These are phyloP conservation scores for Phalacrocorax aristotelis DNA, from an alignment of 2,113 vertebrate genomes.

Conservation along the genomic window DNA sequence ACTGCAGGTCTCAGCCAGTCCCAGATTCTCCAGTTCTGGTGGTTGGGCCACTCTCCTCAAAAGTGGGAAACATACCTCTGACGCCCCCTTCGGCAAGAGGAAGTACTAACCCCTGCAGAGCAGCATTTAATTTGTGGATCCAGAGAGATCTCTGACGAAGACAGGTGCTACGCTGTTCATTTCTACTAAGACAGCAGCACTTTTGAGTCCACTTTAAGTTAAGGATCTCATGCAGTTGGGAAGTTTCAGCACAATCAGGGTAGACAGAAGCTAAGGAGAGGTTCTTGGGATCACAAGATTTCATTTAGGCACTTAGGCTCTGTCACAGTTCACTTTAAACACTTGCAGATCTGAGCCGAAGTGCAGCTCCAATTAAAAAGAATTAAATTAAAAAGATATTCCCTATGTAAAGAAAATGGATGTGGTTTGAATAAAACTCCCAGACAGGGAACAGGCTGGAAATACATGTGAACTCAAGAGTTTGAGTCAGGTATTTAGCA, in stretches of 20 bases:
- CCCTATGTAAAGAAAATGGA: not conserved
- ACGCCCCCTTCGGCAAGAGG: not conserved
- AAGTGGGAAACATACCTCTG: not conserved
- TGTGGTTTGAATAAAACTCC: not conserved
- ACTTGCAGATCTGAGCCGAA: constrained; percentile 29
- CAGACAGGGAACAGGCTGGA: not conserved
- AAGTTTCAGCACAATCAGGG: constrained; percentile 40
- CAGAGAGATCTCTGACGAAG: not conserved
- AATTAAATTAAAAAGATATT: constrained; percentile 45
- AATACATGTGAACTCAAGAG: not conserved
- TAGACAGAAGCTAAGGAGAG: constrained; percentile 33
- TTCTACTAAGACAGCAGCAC: not conserved
- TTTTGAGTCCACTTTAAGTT: not conserved
- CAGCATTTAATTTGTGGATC: not conserved
- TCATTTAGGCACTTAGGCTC: constrained; percentile 44
- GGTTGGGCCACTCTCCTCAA: not conserved
- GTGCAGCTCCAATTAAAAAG: constrained; percentile 35
- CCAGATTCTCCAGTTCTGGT: not conserved
- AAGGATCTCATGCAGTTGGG: constrained; percentile 2
- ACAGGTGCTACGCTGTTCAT: not conserved
- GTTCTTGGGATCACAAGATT: constrained; percentile 53
- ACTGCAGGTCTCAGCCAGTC: not conserved
- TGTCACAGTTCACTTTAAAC: constrained; percentile 42
- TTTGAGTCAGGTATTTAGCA: not conserved
- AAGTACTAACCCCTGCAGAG: not conserved